A percentile compares a stretch with the other conserved stretches of the same genome.
phyloP scores from a whole-genome alignment of 2,888 invertebrate genomes.

The Nomada flava region DNA sequence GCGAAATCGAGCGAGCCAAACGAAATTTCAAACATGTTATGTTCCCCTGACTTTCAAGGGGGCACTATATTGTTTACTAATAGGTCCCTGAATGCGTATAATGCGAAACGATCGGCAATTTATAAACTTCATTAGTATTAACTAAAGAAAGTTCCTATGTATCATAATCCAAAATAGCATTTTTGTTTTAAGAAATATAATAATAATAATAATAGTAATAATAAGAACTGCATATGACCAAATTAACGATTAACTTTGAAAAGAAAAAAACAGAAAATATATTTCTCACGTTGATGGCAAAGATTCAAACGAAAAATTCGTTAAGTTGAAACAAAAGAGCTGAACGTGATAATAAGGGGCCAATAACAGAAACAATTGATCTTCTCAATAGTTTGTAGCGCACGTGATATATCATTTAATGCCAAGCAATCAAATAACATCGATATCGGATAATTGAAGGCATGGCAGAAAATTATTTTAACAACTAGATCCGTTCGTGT shows the following conservation, averaged over 20 bases:
- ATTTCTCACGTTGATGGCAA: neutral
- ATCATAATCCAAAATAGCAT: neutral
- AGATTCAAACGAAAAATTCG: neutral
- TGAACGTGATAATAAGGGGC: neutral
- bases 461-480: slow-evolving; percentile 31
- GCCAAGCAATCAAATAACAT: slow-evolving; percentile 33
- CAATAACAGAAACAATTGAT: slow-evolving; percentile 15
- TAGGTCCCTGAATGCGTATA: neutral
- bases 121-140: neutral
- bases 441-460: slow-evolving; percentile 27
- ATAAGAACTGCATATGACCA: neutral
- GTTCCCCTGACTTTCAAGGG: neutral
- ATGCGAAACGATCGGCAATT: neutral
- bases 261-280: neutral
- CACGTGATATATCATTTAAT: slow-evolving; percentile 35
- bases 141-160: neutral
- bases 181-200: neutral
- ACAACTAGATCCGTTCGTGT: slow-evolving; percentile 18
- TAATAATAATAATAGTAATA: neutral
- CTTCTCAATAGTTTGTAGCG: slow-evolving; percentile 13
- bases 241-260: neutral
- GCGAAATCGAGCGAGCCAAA: neutral
- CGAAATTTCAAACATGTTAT: neutral
- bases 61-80: neutral
- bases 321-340: neutral